These are phyloP conservation scores for Chionomys nivalis DNA, from an alignment of 2,113 vertebrate species.

Conservation along the genomic window DNA sequence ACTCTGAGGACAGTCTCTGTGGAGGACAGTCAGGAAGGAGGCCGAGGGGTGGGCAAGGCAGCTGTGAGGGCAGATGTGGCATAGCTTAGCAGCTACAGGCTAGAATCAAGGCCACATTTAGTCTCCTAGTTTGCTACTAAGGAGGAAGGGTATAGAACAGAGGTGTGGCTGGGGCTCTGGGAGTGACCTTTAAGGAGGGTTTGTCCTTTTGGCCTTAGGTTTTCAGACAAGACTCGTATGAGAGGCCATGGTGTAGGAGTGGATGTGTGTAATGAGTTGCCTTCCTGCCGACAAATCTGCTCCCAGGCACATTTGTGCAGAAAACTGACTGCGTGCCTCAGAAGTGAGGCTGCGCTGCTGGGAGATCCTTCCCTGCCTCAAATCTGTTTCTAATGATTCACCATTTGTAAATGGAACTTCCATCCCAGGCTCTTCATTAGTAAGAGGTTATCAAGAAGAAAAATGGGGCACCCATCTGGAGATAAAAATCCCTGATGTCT, in stretches of 20 bases:
- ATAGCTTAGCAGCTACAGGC: neutral
- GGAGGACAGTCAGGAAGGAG: neutral
- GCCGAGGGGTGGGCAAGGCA: neutral
- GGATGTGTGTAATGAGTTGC: neutral
- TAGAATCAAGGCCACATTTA: neutral
- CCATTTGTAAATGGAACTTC: slow-evolving; percentile 77
- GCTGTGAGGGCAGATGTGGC: neutral
- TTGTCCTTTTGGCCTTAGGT: slow-evolving; percentile 55
- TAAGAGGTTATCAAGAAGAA: slow-evolving; percentile 78
- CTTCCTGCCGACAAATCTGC: slow-evolving; percentile 7
- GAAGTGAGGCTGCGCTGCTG: slow-evolving; percentile 51
- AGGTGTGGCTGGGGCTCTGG: neutral
- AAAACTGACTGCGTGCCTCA: slow-evolving; percentile 46
- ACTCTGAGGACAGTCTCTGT: neutral
- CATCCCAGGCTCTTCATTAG: slow-evolving; percentile 73
- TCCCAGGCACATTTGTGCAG: slow-evolving; percentile 11
- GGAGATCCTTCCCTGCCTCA: slow-evolving; percentile 57
- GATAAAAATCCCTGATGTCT: slow-evolving; percentile 73
- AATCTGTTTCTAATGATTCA: slow-evolving; percentile 80
- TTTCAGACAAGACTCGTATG: neutral
- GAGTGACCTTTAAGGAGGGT: neutral
- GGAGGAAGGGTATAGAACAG: neutral
- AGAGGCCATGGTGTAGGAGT: neutral
- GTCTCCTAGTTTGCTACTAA: neutral
- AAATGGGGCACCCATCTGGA: slow-evolving; percentile 78